Evolutionary conservation across 35 echinoderm and acorn worm genomes (phyloP).

Genomic region (Holothuria glaberrima): DNA sequence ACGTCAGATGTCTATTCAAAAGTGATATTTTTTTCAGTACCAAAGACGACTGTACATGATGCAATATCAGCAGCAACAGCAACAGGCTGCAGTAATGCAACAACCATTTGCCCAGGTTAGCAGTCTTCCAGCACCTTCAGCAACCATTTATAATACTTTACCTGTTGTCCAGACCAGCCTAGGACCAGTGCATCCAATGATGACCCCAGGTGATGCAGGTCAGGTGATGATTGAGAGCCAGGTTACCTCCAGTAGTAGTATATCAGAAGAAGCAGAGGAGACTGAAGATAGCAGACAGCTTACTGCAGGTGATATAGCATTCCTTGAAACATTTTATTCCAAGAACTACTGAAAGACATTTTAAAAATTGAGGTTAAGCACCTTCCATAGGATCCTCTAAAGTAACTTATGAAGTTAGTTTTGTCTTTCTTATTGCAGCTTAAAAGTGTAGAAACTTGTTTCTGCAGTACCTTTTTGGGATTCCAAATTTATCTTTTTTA

Average conservation of each 20-base stretch:
- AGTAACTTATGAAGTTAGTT: too few species aligned
- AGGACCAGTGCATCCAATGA: conserved; percentile 17
- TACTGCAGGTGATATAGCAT: conserved; percentile 46
- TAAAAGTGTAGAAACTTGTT: too few species aligned
- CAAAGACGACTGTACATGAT: conserved; percentile 38
- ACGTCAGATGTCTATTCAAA: too few species aligned
- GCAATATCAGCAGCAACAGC: conserved; percentile 55
- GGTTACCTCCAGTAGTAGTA: conserved; percentile 29
- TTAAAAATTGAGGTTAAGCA: too few species aligned
- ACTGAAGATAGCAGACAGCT: conserved; percentile 13
- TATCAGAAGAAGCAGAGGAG: conserved; percentile 44
- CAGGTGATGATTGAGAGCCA: conserved; percentile 39
- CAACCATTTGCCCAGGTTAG: background rate
- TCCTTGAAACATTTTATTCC: conserved; percentile 31
- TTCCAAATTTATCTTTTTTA: too few species aligned
- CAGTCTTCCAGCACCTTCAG: background rate
- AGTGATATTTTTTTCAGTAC: conserved; percentile 27
- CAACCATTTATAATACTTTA: conserved; percentile 24
- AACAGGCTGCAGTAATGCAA: conserved; percentile 26
- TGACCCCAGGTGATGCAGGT: background rate
- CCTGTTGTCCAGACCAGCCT: conserved; percentile 36
- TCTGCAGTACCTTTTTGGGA: too few species aligned
- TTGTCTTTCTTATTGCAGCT: too few species aligned
- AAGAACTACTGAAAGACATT: too few species aligned
- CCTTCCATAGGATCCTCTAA: too few species aligned